A percentile compares a stretch with the other conserved stretches of the same genome.
These are phyloP conservation scores for Drosophila willistoni DNA, from an alignment of 1,140 invertebrate genomes.

Conservation along the genomic window DNA sequence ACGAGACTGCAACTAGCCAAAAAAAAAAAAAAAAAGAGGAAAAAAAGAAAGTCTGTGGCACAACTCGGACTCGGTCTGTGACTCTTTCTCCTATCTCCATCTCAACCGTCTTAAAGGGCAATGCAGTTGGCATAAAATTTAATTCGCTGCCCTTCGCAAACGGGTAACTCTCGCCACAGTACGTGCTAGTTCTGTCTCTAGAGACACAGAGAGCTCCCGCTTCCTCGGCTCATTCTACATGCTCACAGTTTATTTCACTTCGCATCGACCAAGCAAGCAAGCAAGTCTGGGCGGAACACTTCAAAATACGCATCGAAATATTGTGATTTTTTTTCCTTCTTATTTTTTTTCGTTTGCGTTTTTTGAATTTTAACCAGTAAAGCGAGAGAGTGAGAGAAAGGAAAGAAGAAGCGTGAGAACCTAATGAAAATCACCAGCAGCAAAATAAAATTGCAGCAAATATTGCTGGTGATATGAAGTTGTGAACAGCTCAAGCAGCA, in stretches of 20 bases:
- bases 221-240: not conserved
- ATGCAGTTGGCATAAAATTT: slow-evolving; percentile 76
- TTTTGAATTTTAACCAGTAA: slow-evolving; percentile 4
- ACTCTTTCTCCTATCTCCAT: not conserved
- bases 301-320: slow-evolving; percentile 52
- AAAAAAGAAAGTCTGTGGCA: not conserved
- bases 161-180: slow-evolving; percentile 33
- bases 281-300: slow-evolving; percentile 26
- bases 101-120: slow-evolving; percentile 35
- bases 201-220: not conserved
- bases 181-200: slow-evolving; percentile 31
- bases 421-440: not conserved
- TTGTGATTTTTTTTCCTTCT: slow-evolving; percentile 21
- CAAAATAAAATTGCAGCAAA: no score
- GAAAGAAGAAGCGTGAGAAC: not conserved
- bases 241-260: not conserved
- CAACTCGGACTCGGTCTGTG: slow-evolving; percentile 10
- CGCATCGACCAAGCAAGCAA: slow-evolving; percentile 4
- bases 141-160: slow-evolving; percentile 48
- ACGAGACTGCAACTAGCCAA: slow-evolving; percentile 31
- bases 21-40: not conserved
- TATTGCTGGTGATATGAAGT: no score
- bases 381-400: no score
- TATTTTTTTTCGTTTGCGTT: not conserved
- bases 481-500: no score